A percentile compares a stretch with the other conserved stretches of the same genome.
phyloP scores from a whole-genome alignment of 2,113 vertebrate species.

The Aphyosemion australe region DNA sequence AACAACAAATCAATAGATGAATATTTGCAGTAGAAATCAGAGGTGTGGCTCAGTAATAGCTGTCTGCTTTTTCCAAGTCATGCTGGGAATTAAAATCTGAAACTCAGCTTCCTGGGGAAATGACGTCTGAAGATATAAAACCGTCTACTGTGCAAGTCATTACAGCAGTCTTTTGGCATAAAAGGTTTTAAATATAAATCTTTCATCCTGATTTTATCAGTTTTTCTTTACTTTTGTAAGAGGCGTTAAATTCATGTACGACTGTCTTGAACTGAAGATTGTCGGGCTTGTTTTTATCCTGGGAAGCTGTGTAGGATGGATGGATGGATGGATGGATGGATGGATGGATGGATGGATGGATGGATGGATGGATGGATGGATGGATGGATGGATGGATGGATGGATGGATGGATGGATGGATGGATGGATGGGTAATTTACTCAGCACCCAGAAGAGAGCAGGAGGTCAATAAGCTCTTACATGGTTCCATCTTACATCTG shows the following conservation, averaged over 20 bases:
- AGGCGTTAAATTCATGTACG: not conserved
- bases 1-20: conserved; percentile 29
- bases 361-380: conserved; percentile 9
- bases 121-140: not conserved
- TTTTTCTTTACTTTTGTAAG: too few species aligned
- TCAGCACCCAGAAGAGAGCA: conserved; percentile 28
- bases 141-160: too few species aligned
- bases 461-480: conserved; percentile 63
- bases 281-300: conserved; percentile 20
- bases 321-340: conserved; percentile 14
- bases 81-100: conserved; percentile 2
- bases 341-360: conserved; percentile 6
- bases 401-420: conserved; percentile 17
- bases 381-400: conserved; percentile 22
- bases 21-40: conserved; percentile 17
- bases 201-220: too few species aligned
- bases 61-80: not conserved
- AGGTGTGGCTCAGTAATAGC: not conserved
- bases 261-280: conserved; percentile 19
- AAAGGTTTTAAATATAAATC: too few species aligned
- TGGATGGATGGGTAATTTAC: conserved; percentile 55
- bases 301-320: conserved; percentile 24
- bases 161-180: too few species aligned
- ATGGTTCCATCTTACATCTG: conserved; percentile 51
- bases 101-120: not conserved